Evolutionary conservation across 1,140 invertebrate genomes (phyloP), one percentile per base, ranked within the genome.

Genomic region (Cydia splendana): DNA sequence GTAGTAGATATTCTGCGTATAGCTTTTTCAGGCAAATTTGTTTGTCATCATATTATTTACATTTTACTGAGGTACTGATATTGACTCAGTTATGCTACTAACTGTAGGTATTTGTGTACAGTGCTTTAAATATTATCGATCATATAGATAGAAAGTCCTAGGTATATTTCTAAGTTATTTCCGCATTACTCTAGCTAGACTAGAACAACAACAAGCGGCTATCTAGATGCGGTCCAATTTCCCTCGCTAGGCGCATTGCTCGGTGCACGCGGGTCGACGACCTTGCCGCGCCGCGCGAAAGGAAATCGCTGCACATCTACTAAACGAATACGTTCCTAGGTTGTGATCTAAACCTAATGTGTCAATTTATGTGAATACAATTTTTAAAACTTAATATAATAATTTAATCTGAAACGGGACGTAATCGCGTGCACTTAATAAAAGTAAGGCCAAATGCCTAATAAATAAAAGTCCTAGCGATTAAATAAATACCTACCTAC

Each of bases 271-370:
- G 34, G 67, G 67, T 71, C 34, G 38, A 7, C 34, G 34, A 42
- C 67, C 67, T 71, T 71, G 30, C 30, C 4, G 65, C 34, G 13
- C 30, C 34, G 30, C 34, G 67, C 67, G 28, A 71, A 71, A 71
- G 67, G 67, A 71, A 71, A 71, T 38, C 67, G 30, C 67, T 71
- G 67, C 34, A 71, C 67, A 38, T 38, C 65, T 24, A 24, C 53
- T 62, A 24, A 62, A 62, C 9, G 57, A 62, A 20, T 62, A 62
- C 9, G 20, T 24, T 18, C 9, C 9, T 62, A 62, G 12, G 5
- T 18, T 53, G n/a, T 0, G 51, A 53, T 53, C 4, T 53, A 13
- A 13, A 15, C n/a, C n/a, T n/a, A n/a, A n/a, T n/a, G 6, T n/a
- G 51, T 53, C 51, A 51, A 51, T 12, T 48, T 48, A 12, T 15